Percentiles rank a stretch among this genome's conserved stretches.
Evolutionary conservation across 2,113 vertebrate genomes (phyloP).

Genomic region (Peromyscus californicus): DNA sequence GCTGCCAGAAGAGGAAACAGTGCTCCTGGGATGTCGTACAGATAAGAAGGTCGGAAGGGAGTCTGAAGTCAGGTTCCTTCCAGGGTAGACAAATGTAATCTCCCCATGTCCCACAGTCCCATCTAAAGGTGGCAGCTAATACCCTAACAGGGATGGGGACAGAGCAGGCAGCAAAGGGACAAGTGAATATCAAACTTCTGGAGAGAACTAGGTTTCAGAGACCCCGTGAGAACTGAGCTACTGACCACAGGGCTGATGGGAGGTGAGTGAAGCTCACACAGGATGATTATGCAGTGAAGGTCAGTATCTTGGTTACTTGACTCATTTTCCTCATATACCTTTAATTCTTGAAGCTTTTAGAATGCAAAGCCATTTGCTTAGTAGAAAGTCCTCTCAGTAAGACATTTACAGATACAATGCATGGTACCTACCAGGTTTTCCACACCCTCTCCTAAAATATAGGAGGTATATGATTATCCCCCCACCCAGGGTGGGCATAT

Average conservation of each 20-base stretch:
- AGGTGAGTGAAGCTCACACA: rapidly evolving
- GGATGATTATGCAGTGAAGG: background rate
- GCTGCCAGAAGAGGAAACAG: too few relatives aligned
- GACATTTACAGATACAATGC: background rate
- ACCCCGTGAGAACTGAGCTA: rapidly evolving
- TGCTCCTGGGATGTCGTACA: background rate
- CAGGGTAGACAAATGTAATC: background rate
- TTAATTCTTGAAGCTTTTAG: slow-evolving; percentile 1
- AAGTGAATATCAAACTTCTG: background rate
- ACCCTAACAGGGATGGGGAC: rapidly evolving
- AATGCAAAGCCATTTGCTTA: background rate
- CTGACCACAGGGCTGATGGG: rapidly evolving
- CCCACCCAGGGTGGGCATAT: rapidly evolving
- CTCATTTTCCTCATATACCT: background rate
- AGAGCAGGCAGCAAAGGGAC: background rate
- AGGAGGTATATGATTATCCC: background rate
- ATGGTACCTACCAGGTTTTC: background rate
- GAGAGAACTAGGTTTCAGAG: background rate
- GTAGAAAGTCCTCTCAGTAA: background rate
- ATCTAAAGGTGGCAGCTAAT: background rate
- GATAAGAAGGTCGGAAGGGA: background rate
- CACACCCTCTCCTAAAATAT: rapidly evolving
- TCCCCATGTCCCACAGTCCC: background rate
- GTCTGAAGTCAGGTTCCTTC: background rate
- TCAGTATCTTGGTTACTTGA: background rate